Evolutionary conservation across 2,113 vertebrate genomes (phyloP).

Genomic region (Rhinolophus ferrumequinum): DNA sequence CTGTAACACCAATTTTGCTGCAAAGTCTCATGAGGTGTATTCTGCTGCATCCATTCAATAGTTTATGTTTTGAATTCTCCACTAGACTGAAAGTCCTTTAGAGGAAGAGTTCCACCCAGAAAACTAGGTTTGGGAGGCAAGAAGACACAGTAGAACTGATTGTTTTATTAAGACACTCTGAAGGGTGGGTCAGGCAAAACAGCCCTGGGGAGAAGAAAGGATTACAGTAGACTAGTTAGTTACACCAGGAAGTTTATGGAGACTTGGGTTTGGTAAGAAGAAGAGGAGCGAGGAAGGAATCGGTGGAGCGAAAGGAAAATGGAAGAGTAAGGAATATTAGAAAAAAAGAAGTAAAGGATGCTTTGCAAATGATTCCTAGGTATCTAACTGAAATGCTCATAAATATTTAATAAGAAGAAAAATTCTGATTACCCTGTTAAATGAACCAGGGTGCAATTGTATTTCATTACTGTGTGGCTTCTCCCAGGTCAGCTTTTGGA

Average conservation of each 20-base stretch:
- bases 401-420: background rate
- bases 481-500: background rate
- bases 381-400: too few relatives aligned
- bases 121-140: background rate
- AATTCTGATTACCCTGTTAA: background rate
- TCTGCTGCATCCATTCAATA: background rate
- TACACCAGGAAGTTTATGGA: background rate
- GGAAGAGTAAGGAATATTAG: background rate
- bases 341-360: background rate
- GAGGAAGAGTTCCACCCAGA: background rate
- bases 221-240: background rate
- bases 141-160: background rate
- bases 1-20: accelerated
- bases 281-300: background rate
- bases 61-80: background rate
- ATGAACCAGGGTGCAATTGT: background rate
- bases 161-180: background rate
- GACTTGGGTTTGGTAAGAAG: background rate
- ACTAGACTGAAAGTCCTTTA: background rate
- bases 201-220: background rate
- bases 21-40: background rate
- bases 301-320: too few relatives aligned
- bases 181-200: background rate
- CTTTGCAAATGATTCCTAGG: background rate
- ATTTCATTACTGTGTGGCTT: too few relatives aligned